phyloP scores from a whole-genome alignment of 2,888 invertebrate species.

The Drosophila atripex region DNA sequence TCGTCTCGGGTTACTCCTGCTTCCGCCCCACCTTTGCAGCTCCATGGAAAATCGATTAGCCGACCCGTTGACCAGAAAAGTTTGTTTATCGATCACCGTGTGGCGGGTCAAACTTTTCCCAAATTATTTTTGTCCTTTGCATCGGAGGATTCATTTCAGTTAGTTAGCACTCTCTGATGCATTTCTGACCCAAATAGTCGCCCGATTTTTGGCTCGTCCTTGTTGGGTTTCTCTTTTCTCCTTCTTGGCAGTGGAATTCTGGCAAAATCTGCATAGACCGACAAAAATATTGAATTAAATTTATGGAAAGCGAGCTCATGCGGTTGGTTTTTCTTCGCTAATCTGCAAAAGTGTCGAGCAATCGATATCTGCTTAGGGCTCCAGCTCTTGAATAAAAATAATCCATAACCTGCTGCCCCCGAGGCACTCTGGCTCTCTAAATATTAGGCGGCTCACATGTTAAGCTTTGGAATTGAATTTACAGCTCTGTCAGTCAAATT shows the following conservation, averaged over 20 bases:
- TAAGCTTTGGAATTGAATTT: conserved; percentile 35
- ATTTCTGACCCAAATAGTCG: conserved; percentile 63
- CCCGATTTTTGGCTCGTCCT: conserved; percentile 52
- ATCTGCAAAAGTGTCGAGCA: not conserved
- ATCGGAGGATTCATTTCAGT: conserved; percentile 25
- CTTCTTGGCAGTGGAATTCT: conserved; percentile 8
- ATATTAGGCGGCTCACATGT: conserved; percentile 19
- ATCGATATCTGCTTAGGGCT: conserved; percentile 27
- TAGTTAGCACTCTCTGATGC: conserved; percentile 66
- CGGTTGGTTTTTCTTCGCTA: not conserved
- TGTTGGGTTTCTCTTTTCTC: not conserved
- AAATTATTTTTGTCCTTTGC: conserved; percentile 59
- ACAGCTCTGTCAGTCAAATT: not conserved
- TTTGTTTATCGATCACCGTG: conserved; percentile 21
- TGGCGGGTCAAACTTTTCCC: conserved; percentile 17
- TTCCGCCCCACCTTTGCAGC: not conserved
- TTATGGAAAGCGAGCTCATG: not conserved
- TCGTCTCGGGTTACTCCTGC: not conserved
- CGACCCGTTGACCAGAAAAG: conserved; percentile 33
- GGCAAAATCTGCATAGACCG: conserved; percentile 27
- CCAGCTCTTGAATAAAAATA: conserved; percentile 19
- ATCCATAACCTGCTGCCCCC: conserved; percentile 22
- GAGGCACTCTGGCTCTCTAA: conserved; percentile 13
- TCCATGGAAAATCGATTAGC: conserved; percentile 27
- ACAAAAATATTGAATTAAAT: conserved; percentile 22